Conservation (phyloP, 2,113 vertebrate species). For the Saccopteryx leptura region DNA sequence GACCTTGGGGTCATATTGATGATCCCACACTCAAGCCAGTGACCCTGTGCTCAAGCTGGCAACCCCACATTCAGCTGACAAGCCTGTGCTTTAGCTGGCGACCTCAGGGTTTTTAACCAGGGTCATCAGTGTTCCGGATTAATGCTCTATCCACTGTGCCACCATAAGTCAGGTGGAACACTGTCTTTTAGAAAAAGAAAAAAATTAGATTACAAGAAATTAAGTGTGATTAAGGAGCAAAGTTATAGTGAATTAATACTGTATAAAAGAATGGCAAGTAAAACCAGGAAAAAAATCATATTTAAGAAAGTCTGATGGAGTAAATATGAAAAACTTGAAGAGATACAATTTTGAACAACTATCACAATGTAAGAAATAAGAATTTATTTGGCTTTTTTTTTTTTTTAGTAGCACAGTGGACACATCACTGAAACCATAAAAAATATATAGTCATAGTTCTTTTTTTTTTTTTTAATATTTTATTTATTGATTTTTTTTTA, state of each 20-base stretch:
- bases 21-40: no score
- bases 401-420: not conserved
- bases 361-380: not conserved
- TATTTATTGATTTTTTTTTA: no score
- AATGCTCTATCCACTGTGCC: no score
- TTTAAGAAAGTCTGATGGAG: not conserved
- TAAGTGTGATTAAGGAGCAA: not conserved
- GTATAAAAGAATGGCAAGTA: constrained; percentile 32
- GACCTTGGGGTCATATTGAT: no score
- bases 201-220: not conserved
- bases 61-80: no score
- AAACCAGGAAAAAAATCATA: constrained; percentile 30
- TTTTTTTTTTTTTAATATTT: no score
- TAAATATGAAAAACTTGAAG: constrained; percentile 30
- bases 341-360: not conserved
- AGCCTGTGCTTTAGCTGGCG: no score
- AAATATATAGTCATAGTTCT: not conserved
- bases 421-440: not conserved
- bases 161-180: not conserved
- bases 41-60: no score
- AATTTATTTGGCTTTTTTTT: not conserved
- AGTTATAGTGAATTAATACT: not conserved
- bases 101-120: no score
- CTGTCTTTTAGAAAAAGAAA: constrained; percentile 7
- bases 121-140: no score